phyloP scores from a whole-genome alignment of 1,140 invertebrate genomes.

The Drosophila seguyi region DNA sequence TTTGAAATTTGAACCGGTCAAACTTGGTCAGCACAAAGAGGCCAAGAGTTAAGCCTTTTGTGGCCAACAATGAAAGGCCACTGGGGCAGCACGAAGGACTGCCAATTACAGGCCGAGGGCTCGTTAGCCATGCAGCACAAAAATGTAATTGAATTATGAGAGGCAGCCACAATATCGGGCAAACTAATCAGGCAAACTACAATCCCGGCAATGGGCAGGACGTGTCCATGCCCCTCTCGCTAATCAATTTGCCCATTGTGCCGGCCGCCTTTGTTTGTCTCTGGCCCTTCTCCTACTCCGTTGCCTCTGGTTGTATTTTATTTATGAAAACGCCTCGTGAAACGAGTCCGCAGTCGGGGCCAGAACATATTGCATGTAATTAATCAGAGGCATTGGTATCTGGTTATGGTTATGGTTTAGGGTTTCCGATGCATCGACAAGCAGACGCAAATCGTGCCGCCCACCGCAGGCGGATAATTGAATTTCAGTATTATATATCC shows the following conservation, averaged over 20 bases:
- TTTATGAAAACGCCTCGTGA: slow-evolving; percentile 58
- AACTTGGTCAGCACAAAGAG: slow-evolving; percentile 46
- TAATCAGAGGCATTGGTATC: slow-evolving; percentile 64
- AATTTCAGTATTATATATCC: slow-evolving; percentile 53
- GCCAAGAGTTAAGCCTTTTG: slow-evolving; percentile 67
- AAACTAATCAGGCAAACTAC: slow-evolving; percentile 43
- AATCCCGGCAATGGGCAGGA: slow-evolving; percentile 26
- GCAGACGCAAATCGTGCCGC: slow-evolving; percentile 47
- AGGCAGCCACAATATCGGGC: slow-evolving; percentile 35
- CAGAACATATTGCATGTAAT: slow-evolving; percentile 76
- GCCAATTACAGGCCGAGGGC: slow-evolving; percentile 57
- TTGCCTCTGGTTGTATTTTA: slow-evolving; percentile 59
- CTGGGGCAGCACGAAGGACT: slow-evolving; percentile 23
- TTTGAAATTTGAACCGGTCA: slow-evolving; percentile 46
- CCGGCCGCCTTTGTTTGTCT: slow-evolving; percentile 28
- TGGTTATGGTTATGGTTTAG: slow-evolving; percentile 32
- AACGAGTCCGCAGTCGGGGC: slow-evolving; percentile 19
- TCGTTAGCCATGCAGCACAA: slow-evolving; percentile 44
- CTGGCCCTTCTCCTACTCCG: neutral
- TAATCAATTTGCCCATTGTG: slow-evolving; percentile 67
- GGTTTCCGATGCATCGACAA: slow-evolving; percentile 48
- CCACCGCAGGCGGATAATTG: slow-evolving; percentile 56
- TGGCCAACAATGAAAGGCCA: slow-evolving; percentile 48
- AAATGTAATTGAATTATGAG: slow-evolving; percentile 72
- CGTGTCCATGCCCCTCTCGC: slow-evolving; percentile 42